Conservation (phyloP, 1,140 invertebrate genomes). For the Drosophila tsacasi region DNA sequence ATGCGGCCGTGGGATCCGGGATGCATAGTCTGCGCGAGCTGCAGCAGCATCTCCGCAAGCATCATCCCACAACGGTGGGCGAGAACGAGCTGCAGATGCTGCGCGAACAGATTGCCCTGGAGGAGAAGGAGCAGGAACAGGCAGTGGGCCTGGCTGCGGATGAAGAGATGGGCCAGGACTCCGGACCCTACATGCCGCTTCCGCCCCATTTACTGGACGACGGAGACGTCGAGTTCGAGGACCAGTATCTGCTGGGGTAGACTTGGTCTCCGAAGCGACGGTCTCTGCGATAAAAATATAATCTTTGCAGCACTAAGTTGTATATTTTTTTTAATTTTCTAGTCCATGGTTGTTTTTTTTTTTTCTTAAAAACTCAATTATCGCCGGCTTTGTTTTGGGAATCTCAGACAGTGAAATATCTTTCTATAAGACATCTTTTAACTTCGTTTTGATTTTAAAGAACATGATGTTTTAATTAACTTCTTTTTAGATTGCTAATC, state of each 20-base stretch:
- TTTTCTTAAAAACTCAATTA: neutral
- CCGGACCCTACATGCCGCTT: conserved; percentile 64
- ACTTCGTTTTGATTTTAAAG: neutral
- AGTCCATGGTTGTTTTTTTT: neutral
- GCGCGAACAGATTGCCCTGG: conserved; percentile 34
- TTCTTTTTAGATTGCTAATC: neutral
- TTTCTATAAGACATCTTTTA: neutral
- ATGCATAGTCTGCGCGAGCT: conserved; percentile 61
- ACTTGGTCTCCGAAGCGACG: neutral
- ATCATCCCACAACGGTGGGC: conserved; percentile 26
- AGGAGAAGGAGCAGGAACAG: conserved; percentile 41
- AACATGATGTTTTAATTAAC: neutral
- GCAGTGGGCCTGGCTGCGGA: neutral
- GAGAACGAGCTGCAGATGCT: conserved; percentile 37
- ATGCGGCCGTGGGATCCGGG: conserved; percentile 19
- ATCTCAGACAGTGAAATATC: neutral
- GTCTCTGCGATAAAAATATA: neutral
- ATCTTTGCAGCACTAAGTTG: neutral
- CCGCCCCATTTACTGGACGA: conserved; percentile 69
- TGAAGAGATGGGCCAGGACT: conserved; percentile 21
- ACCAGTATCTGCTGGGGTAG: conserved; percentile 73
- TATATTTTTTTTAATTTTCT: neutral
- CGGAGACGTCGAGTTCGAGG: conserved; percentile 61
- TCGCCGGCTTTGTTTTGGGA: neutral
- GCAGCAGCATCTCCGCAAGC: conserved; percentile 59